These are phyloP conservation scores for Intellagama lesueurii DNA, from an alignment of 2,797 vertebrate genomes.

Conservation along the genomic window DNA sequence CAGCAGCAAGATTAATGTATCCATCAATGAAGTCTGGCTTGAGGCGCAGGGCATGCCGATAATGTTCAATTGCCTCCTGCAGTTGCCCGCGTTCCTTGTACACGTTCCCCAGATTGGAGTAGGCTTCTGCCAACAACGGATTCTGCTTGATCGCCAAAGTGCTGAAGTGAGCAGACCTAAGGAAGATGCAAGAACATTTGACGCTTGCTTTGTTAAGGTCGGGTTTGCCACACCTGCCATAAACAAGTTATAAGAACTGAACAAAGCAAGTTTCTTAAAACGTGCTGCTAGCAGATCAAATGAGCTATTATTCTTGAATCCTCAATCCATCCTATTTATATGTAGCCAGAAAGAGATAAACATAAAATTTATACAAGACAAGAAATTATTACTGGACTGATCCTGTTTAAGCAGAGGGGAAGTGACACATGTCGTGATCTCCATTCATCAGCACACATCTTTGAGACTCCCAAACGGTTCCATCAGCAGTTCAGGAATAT, in stretches of 20 bases:
- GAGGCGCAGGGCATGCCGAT: slow-evolving; percentile 94
- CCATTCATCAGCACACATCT: neutral
- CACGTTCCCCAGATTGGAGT: slow-evolving; percentile 97
- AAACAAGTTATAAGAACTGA: neutral
- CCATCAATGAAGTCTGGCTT: slow-evolving; percentile 99
- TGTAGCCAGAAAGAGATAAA: neutral
- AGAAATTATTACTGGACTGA: neutral
- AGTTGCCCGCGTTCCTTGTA: slow-evolving; percentile 98
- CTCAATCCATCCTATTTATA: neutral
- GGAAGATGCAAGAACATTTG: slow-evolving; percentile 41
- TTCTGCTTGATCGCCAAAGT: slow-evolving; percentile 99
- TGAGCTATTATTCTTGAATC: too few relatives aligned
- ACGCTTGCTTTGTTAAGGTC: neutral
- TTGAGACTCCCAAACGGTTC: neutral
- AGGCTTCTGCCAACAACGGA: slow-evolving; percentile 96
- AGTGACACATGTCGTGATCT: neutral
- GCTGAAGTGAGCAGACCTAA: slow-evolving; percentile 98
- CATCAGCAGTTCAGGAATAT: neutral
- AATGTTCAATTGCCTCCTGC: slow-evolving; percentile 98
- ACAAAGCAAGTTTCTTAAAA: neutral
- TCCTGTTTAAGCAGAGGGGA: neutral
- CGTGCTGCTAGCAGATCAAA: neutral
- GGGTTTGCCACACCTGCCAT: neutral
- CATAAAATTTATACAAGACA: neutral
- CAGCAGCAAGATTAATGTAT: slow-evolving; percentile 98